These are phyloP conservation scores for Chunga burmeisteri DNA, from an alignment of 2,113 vertebrate genomes.

Conservation along the genomic window DNA sequence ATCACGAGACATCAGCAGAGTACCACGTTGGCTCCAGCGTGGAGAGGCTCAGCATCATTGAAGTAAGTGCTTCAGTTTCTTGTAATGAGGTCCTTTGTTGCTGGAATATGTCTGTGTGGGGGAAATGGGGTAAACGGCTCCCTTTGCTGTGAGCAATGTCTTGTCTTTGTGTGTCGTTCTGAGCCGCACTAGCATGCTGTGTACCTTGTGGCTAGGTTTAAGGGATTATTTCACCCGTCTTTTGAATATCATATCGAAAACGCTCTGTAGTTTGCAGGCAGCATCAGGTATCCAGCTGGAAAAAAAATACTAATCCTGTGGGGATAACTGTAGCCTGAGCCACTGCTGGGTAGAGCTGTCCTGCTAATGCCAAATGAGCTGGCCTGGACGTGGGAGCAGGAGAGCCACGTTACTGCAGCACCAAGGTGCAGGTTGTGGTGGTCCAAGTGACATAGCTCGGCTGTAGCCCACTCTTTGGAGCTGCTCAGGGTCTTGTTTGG, in stretches of 20 bases:
- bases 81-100: neutral
- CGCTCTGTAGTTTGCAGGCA: neutral
- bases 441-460: neutral
- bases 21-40: slow-evolving; percentile 75
- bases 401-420: neutral
- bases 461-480: neutral
- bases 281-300: neutral
- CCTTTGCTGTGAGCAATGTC: neutral
- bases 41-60: slow-evolving; percentile 80
- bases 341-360: neutral
- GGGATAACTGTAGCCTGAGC: neutral
- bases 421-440: neutral
- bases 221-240: neutral
- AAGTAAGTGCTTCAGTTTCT: slow-evolving; percentile 70
- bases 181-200: neutral
- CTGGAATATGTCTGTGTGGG: neutral
- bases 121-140: neutral
- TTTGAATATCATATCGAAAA: neutral
- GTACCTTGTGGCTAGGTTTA: neutral
- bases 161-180: neutral
- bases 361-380: neutral
- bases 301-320: neutral
- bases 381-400: neutral
- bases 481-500: neutral
- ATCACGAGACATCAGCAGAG: slow-evolving; percentile 79